Conservation (phyloP, 2,797 vertebrate genomes). For the Pelobates cultripes region DNA sequence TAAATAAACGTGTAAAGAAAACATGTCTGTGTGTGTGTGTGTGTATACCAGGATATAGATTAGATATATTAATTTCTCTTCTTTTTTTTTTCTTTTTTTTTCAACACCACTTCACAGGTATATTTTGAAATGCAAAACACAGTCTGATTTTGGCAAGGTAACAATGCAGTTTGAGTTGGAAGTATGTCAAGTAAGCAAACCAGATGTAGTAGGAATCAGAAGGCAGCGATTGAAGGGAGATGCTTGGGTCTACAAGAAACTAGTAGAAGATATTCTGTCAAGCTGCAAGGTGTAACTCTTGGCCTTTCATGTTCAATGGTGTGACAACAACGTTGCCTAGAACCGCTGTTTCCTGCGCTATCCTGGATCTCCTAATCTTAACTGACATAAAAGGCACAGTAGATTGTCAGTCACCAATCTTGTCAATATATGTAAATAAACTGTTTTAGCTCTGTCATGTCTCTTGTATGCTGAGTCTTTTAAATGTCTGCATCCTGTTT, state of each 20-base stretch:
- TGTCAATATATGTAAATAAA: conserved; percentile 59
- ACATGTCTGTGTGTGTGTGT: too few relatives aligned
- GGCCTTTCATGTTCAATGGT: not conserved
- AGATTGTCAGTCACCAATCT: conserved; percentile 2
- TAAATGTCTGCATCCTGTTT: too few relatives aligned
- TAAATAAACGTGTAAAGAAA: too few relatives aligned
- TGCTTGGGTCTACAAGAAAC: conserved; percentile 93
- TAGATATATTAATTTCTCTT: not conserved
- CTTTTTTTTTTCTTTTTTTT: conserved; percentile 23
- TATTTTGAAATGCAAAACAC: conserved; percentile 86
- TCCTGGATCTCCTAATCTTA: not conserved
- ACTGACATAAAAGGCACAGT: not conserved
- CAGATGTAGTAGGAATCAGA: conserved; percentile 82
- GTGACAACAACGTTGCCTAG: not conserved
- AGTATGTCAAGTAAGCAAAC: conserved; percentile 85
- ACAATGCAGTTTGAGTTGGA: conserved; percentile 92
- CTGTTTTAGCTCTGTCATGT: conserved; percentile 22
- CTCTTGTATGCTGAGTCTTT: conserved; percentile 11
- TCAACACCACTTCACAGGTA: conserved; percentile 73
- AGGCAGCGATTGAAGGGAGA: conserved; percentile 92
- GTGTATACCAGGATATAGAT: too few relatives aligned
- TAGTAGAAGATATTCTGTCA: conserved; percentile 90
- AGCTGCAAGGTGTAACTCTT: conserved; percentile 74
- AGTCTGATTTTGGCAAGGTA: conserved; percentile 88
- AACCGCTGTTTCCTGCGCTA: not conserved